Evolutionary conservation across 2,888 invertebrate species (phyloP).

Genomic region (Drosophila incognita): DNA sequence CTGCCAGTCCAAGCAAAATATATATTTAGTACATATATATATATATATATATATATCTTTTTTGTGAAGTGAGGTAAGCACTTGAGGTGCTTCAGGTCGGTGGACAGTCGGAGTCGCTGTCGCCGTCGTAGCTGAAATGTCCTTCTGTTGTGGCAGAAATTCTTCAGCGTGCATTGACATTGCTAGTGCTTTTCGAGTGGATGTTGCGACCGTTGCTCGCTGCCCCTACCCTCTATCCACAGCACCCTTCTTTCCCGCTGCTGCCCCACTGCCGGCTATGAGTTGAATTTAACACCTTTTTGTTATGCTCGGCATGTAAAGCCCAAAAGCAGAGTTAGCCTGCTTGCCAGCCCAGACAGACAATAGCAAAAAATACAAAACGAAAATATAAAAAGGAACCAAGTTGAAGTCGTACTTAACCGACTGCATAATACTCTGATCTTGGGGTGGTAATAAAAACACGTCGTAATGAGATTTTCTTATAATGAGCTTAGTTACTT

Average conservation of each 20-base stretch:
- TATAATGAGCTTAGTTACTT: not conserved
- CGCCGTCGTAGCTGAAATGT: constrained; percentile 66
- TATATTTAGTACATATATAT: constrained; percentile 23
- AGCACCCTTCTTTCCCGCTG: constrained; percentile 8
- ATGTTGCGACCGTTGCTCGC: constrained; percentile 29
- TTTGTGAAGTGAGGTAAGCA: constrained; percentile 61
- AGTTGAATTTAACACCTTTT: constrained; percentile 81
- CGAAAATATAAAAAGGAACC: constrained; percentile 4
- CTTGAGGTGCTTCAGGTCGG: constrained; percentile 65
- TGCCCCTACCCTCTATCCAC: constrained; percentile 3
- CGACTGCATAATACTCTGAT: constrained; percentile 3
- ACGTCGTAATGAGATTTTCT: not conserved
- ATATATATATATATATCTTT: constrained; percentile 24
- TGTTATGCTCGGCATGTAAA: constrained; percentile 79
- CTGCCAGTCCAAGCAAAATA: constrained; percentile 34
- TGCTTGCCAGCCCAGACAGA: constrained; percentile 54
- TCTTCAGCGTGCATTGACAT: constrained; percentile 78
- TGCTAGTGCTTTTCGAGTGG: constrained; percentile 56
- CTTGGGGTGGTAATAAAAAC: not conserved
- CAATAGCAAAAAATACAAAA: constrained; percentile 57
- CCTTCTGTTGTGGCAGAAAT: constrained; percentile 76
- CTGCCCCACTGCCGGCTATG: constrained; percentile 34
- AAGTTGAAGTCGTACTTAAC: not conserved
- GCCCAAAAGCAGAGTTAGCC: constrained; percentile 74
- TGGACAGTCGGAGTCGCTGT: constrained; percentile 4